Evolutionary conservation across 2,888 invertebrate genomes (phyloP).

Genomic region (Monochamus alternatus): DNA sequence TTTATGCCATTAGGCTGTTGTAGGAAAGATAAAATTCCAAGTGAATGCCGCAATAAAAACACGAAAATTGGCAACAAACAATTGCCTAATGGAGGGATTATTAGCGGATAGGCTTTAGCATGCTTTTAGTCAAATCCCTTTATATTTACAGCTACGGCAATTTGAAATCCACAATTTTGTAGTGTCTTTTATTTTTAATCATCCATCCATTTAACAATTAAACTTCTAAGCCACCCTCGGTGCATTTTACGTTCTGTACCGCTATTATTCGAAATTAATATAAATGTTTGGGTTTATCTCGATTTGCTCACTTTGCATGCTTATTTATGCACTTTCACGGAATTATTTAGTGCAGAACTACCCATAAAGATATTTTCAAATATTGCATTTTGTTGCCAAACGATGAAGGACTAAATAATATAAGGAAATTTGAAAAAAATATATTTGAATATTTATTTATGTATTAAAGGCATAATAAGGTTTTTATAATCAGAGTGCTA

Average conservation of each 20-base stretch:
- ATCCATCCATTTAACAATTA: conserved; percentile 53
- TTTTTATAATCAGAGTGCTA: too few species aligned
- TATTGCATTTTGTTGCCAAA: too few species aligned
- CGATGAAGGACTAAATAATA: too few species aligned
- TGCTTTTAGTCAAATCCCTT: conserved; percentile 46
- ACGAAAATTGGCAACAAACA: conserved; percentile 54
- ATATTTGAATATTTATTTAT: too few species aligned
- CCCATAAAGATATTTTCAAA: too few species aligned
- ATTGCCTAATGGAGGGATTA: conserved; percentile 55
- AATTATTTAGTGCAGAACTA: too few species aligned
- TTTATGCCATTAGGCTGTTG: not conserved
- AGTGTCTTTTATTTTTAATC: conserved; percentile 48
- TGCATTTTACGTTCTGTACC: not conserved
- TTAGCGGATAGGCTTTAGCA: conserved; percentile 47
- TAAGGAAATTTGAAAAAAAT: too few species aligned
- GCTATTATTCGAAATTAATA: not conserved
- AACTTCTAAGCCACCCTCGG: conserved; percentile 43
- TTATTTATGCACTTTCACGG: not conserved
- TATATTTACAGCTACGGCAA: conserved; percentile 34
- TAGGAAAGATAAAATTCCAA: not conserved
- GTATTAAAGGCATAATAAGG: too few species aligned
- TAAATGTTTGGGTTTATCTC: not conserved
- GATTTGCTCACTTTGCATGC: not conserved
- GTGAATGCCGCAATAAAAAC: conserved; percentile 45
- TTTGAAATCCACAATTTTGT: conserved; percentile 30